phyloP scores from a whole-genome alignment of 2,888 invertebrate genomes.

The Sarcophaga variegata region DNA sequence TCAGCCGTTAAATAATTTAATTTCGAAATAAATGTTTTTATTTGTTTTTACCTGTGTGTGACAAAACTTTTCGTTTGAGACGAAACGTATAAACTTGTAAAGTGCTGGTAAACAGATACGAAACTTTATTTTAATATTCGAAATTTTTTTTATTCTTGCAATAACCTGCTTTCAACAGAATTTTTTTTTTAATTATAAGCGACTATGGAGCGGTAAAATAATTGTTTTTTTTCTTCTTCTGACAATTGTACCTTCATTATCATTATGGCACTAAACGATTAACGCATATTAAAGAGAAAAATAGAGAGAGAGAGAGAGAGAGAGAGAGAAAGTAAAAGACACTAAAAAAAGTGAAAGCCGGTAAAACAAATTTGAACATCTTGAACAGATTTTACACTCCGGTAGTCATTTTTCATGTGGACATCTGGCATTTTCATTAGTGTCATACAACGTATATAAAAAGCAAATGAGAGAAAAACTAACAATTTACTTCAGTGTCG shows the following conservation, averaged over 20 bases:
- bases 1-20: too few relatives aligned
- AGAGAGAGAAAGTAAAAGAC: neutral
- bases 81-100: neutral
- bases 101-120: neutral
- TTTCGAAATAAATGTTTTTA: neutral
- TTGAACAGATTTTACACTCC: conserved; percentile 49
- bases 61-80: neutral
- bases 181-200: conserved; percentile 23
- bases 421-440: conserved; percentile 55
- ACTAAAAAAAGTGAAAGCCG: neutral
- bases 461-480: neutral
- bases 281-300: conserved; percentile 17
- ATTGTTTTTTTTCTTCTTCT: neutral
- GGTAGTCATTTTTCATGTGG: conserved; percentile 51
- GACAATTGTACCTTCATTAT: conserved; percentile 46
- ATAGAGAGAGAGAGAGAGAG: too few relatives aligned
- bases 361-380: conserved; percentile 27
- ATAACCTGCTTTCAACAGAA: conserved; percentile 4
- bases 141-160: neutral
- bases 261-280: conserved; percentile 31
- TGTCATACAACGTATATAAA: neutral
- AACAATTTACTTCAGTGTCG: neutral
- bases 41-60: neutral
- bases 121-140: conserved; percentile 34
- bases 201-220: neutral